Evolutionary conservation across 2,797 vertebrate species (phyloP).

Genomic region (Antrozous pallidus): DNA sequence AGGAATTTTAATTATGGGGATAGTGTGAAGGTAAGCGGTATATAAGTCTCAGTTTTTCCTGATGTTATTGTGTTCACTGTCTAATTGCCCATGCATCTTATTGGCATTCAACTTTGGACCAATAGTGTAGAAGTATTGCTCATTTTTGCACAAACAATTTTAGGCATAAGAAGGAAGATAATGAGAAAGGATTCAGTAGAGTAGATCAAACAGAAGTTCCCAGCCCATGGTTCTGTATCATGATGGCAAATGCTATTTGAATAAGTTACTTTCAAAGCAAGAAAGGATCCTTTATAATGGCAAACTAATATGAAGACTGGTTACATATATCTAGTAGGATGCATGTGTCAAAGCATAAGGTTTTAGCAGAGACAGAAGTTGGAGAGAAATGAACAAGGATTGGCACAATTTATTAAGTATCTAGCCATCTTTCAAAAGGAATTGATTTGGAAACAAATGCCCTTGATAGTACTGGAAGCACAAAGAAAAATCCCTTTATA

Average conservation of each 20-base stretch:
- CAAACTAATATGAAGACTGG: background rate
- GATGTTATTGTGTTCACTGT: background rate
- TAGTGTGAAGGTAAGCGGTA: background rate
- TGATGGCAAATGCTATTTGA: background rate
- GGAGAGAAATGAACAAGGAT: conserved; percentile 29
- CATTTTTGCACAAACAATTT: background rate
- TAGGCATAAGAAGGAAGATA: background rate
- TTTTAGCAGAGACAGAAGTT: background rate
- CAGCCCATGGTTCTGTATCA: background rate
- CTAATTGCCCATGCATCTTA: background rate
- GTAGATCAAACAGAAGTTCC: background rate
- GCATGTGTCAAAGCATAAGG: background rate
- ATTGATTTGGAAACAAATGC: background rate
- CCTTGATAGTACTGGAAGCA: background rate
- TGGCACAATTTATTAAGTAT: conserved; percentile 39
- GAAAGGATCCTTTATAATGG: background rate
- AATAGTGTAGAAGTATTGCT: background rate
- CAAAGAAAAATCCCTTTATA: background rate
- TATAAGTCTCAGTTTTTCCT: background rate
- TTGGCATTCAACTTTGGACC: background rate
- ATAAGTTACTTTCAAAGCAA: background rate
- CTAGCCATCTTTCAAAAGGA: conserved; percentile 42
- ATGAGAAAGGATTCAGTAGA: background rate
- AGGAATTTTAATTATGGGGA: background rate
- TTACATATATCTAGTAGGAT: background rate